Evolutionary conservation across 2,113 vertebrate genomes (phyloP).

Genomic region (Delphinus delphis): DNA sequence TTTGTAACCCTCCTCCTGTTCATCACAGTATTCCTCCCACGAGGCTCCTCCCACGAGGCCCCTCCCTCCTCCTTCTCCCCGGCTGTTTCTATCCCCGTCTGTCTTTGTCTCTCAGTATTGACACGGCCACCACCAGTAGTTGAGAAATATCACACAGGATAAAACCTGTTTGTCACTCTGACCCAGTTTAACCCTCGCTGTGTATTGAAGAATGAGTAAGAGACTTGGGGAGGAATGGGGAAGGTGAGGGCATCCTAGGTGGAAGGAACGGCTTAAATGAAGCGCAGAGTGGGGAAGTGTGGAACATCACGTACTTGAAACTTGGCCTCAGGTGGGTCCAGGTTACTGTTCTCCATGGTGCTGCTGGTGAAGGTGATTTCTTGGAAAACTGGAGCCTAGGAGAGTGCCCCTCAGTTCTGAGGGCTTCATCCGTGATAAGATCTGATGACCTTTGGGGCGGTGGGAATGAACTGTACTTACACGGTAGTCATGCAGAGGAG

Average conservation of each 20-base stretch:
- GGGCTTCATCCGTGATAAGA: not conserved
- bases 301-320: not conserved
- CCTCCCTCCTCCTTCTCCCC: accelerated
- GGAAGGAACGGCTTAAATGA: not conserved
- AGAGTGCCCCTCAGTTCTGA: not conserved
- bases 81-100: not conserved
- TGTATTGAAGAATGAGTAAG: not conserved
- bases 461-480: not conserved
- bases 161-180: not conserved
- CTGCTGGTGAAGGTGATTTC: not conserved
- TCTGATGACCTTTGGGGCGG: not conserved
- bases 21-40: accelerated
- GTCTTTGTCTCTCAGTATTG: not conserved
- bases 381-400: not conserved
- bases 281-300: not conserved
- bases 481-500: accelerated
- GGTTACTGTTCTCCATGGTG: not conserved
- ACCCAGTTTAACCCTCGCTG: not conserved
- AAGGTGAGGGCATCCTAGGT: not conserved
- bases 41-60: too few species aligned
- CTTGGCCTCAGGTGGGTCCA: not conserved
- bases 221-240: not conserved
- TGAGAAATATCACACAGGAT: not conserved
- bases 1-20: not conserved
- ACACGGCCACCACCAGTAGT: not conserved